Evolutionary conservation across 2,888 invertebrate species (phyloP), one percentile per base, ranked within the genome.

Genomic region (Agrotis ipsilon): DNA sequence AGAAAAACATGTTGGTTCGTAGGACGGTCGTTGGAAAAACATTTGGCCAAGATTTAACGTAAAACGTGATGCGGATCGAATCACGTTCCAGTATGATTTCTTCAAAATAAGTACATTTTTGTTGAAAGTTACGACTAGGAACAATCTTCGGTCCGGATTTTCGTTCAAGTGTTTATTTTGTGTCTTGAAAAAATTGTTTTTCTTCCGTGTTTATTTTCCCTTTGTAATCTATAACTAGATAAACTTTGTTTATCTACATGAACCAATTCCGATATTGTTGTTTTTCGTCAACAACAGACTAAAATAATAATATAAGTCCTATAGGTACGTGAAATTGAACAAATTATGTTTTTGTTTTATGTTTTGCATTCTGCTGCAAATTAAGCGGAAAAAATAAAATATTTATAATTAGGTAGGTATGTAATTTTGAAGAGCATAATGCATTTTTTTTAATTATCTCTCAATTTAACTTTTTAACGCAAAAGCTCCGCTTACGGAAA

Each of bases 41-140:
- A 71, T 75, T 74, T 60, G 45, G 43, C 46, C 39, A 49, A 55
- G 62, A 67, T 78, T 80, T 83, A 83, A 75, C 52, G 69, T 39
- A 49, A 74, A 75, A 85, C 85, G 87, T 86, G 86, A 80, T 59
- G 68, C 46, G 75, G 70, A 72, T 70, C 52, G 58, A 59, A 66
- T 70, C 82, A 81, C 82, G 84, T 73, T 21, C 27, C 16, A 54
- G 74, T 70, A 73, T 68, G 60, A 68, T 76, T 76, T 70, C 51
- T 24, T 52, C 27, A 24, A 61, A 67, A 55, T 21, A 54, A 5
- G 27, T 54, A 55, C 63, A 11, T 51, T 55, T 67, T 48, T 39
- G 46, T 72, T 63, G 48, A 14, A 68, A 67, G 57, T 60, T 66
- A 58, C 48, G 43, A n/a, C 18, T 21, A 19, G 19, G 49, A 43